A percentile compares a stretch with the other conserved stretches of the same genome.
phyloP scores from a whole-genome alignment of 23 tunicate genomes.

The Phallusia fumigata region DNA sequence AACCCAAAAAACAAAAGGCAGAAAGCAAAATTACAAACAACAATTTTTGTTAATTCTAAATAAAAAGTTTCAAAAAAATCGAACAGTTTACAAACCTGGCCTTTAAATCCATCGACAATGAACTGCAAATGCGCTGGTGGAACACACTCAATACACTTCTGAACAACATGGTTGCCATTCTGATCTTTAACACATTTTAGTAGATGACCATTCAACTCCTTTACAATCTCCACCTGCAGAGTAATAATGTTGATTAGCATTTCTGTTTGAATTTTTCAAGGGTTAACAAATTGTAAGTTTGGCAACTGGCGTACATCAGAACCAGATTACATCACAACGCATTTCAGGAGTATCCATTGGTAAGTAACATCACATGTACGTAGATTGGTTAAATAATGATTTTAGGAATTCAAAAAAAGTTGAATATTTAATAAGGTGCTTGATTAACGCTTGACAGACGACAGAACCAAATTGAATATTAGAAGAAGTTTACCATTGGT shows the following conservation, averaged over 20 bases:
- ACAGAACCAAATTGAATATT: too few species aligned
- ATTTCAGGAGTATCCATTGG: slow-evolving; percentile 7
- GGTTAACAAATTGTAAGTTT: not conserved
- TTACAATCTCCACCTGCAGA: slow-evolving; percentile 85
- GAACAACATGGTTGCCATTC: slow-evolving; percentile 99
- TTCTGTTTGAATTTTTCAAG: not conserved
- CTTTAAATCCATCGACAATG: slow-evolving; percentile 96
- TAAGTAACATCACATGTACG: not conserved
- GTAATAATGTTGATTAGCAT: not conserved
- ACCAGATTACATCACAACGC: not conserved
- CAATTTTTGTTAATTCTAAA: too few species aligned
- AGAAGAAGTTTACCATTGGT: too few species aligned
- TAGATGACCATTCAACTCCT: slow-evolving; percentile 91
- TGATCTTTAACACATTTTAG: slow-evolving; percentile 98
- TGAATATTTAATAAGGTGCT: too few species aligned
- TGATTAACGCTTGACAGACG: too few species aligned
- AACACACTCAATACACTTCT: slow-evolving; percentile 97
- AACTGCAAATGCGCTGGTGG: slow-evolving; percentile 91
- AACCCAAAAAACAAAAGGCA: too few species aligned
- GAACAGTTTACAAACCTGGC: slow-evolving; percentile 80
- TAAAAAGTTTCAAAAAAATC: too few species aligned
- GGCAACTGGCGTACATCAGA: not conserved
- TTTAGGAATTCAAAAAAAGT: too few species aligned
- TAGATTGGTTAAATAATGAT: too few species aligned
- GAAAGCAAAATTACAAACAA: too few species aligned